Base-by-base conservation (phyloP, 2,113 vertebrate species). In the Prunella himalayana region DNA sequence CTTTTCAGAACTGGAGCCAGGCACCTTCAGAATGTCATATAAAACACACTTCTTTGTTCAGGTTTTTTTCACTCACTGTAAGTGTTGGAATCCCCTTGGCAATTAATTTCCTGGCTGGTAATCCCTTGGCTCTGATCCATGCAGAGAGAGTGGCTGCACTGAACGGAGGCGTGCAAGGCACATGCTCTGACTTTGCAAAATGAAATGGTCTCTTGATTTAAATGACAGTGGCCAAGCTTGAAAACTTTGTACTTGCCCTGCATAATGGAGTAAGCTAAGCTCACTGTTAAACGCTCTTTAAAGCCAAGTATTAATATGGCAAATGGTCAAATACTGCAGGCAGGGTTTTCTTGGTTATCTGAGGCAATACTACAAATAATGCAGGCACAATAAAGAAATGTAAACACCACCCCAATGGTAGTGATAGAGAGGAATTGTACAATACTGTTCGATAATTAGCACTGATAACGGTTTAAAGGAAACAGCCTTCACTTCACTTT, bases 101-200 rank as follows among this genome's bases (percentile, higher is more conserved):
- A 97, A 95, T 86, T 96, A 93, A 96, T 95, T 96, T 96, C 93
- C 94, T 94, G 92, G 64, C 83, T 93, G 60, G 57, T 72, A 96
- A 96, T 93, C 80, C 88, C 80, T 78, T 94, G 88, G 92, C 94
- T 92, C 86, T 92, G 92, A 75, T 88, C 90, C 90, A 96, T 1
- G 1, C 2, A 6, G 54, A 86, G 70, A n/a, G 84, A 90, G 85
- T 57, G 72, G 76, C 72, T 72, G 69, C 25, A 12, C n/a, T 68
- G 64, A 60, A 90, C 39, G 42, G 54, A 77, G 42, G 35, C 8
- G 13, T 54, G 57, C 57, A 50, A 79, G 64, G 71, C 88, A 94
- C 76, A 86, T 41, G 49, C 56, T 83, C 64, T 0, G 0, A 75
- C 47, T 88, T 53, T 35, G 68, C 35, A 51, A 86, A 95, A 84